Evolutionary conservation across 2,888 invertebrate genomes (phyloP).

Genomic region (Dysmachus trigonus): DNA sequence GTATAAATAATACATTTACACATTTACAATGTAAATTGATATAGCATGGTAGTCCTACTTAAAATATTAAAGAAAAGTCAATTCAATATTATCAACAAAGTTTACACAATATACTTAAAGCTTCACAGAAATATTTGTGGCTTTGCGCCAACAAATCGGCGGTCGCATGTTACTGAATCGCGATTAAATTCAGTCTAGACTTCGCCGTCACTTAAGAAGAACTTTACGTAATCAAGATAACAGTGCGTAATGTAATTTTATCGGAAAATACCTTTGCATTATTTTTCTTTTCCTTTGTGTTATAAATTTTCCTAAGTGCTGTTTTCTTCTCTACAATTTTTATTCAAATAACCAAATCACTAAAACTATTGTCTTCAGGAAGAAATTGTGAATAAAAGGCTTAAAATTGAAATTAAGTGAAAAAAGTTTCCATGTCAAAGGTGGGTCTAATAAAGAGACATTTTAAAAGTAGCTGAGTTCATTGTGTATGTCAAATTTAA

Average conservation of each 20-base stretch:
- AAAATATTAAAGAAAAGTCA: neutral
- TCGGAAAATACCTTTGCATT: neutral
- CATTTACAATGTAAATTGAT: neutral
- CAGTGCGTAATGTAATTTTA: neutral
- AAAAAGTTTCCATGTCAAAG: neutral
- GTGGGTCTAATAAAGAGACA: neutral
- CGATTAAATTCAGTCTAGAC: neutral
- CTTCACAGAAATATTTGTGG: neutral
- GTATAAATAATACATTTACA: neutral
- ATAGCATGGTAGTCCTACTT: neutral
- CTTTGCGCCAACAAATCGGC: neutral
- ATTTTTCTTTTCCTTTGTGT: too few relatives aligned
- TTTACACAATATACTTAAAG: neutral
- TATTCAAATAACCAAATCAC: neutral
- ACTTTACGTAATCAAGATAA: neutral
- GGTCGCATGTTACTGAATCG: neutral
- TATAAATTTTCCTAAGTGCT: neutral
- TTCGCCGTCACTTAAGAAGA: neutral
- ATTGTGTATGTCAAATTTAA: neutral
- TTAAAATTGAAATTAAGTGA: neutral
- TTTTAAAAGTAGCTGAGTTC: neutral
- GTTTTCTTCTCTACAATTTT: neutral
- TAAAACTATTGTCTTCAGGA: neutral
- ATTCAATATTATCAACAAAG: neutral
- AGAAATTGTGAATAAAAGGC: neutral